Base-by-base conservation (phyloP, 2,113 vertebrate genomes). In the Cettia cetti region DNA sequence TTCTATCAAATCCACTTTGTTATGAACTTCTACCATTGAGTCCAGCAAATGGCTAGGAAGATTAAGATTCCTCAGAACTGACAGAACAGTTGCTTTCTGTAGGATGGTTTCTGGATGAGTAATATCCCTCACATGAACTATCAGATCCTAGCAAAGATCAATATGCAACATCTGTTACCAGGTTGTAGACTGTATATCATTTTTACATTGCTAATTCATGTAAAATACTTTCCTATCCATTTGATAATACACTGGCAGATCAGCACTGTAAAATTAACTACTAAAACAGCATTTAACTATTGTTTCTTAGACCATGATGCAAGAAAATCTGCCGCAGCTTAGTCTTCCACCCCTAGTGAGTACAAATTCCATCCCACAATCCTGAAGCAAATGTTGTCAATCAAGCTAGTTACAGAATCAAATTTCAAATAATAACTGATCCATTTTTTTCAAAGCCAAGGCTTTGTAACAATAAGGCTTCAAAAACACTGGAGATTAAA, bases 121-220 rank as follows among this genome's bases (percentile, higher is more conserved):
- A 79, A 99, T 90, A 92, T 99, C 99, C 60, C 99, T 97, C 84
- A 99, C 99, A 3, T 99, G 99, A 82, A 99, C 26, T 33, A 99
- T 96, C 11, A 99, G 95, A 84, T 99, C 99, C 99, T 99, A 95
- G 21, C 71, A 93, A 61, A 53, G 10, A 87, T 37, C 59, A 82
- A 31, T 2, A 27, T 5, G 50, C 7, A 71, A 69, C 10, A 75
- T 6, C 26, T 18, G 14, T 82, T 72, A 77, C 9, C 7, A 61
- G 7, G 13, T 2, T 72, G 30, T 31, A 77, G 49, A 49, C 14
- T 39, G 78, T 35, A 28, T 6, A 42, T 21, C 28, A 24, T 40
- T 83, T 85, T 39, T 65, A 16, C 21, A 47, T 20, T 75, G 23
- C 13, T 89, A 56, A 63, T 84, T 89, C 8, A 54, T 30, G 2